Evolutionary conservation across 2,113 vertebrate species (phyloP).

Genomic region (Halcyon senegalensis): DNA sequence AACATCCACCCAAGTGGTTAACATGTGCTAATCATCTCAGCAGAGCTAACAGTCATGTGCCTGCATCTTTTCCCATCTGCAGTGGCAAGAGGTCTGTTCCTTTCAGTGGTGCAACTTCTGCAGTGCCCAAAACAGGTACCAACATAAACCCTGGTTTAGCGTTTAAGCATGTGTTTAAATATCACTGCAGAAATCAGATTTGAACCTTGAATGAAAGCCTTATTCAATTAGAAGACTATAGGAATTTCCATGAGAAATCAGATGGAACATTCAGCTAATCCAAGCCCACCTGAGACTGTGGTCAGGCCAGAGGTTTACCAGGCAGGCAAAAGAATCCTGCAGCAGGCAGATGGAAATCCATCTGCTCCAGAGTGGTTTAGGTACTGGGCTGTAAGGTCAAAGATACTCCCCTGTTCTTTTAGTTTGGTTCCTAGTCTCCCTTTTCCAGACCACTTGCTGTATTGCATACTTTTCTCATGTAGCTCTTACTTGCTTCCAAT

Average conservation of each 20-base stretch:
- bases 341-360: background rate
- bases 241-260: background rate
- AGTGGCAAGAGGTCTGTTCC: background rate
- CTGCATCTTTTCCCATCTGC: background rate
- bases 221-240: background rate
- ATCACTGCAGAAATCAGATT: background rate
- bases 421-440: background rate
- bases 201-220: background rate
- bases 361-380: background rate
- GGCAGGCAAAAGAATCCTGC: background rate
- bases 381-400: background rate
- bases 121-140: background rate
- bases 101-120: background rate
- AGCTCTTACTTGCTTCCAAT: background rate
- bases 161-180: background rate
- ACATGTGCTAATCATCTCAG: background rate
- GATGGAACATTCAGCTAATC: background rate
- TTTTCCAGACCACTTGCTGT: background rate
- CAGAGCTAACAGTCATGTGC: background rate
- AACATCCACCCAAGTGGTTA: conserved; percentile 36
- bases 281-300: background rate
- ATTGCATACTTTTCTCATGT: background rate
- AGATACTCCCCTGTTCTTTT: background rate
- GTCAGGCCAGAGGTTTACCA: background rate
- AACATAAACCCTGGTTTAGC: background rate